Conservation (phyloP, 2,797 vertebrate genomes). For the Discoglossus pictus region DNA sequence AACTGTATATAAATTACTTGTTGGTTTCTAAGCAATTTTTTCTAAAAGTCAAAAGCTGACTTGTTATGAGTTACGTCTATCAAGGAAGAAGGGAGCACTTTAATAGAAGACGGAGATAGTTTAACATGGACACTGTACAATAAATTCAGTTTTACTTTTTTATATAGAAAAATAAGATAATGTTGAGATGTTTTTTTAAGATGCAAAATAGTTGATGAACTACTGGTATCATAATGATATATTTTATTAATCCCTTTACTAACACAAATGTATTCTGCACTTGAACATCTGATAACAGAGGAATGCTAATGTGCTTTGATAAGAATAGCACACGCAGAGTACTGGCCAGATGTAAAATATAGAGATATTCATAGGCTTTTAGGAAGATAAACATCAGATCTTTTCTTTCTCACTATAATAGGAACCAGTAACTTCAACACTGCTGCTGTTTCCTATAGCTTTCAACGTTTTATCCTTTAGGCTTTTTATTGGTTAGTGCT, state of each 20-base stretch:
- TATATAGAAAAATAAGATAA: background rate
- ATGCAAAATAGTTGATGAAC: constrained; percentile 43
- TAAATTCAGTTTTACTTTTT: constrained; percentile 25
- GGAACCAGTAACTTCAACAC: too few species aligned
- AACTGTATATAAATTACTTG: constrained; percentile 23
- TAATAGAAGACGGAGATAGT: constrained; percentile 31
- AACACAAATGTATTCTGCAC: constrained; percentile 20
- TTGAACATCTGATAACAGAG: constrained; percentile 33
- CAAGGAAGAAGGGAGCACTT: constrained; percentile 6
- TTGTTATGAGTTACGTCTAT: constrained; percentile 24
- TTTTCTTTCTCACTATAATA: too few species aligned
- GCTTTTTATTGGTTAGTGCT: too few species aligned
- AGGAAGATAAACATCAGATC: too few species aligned
- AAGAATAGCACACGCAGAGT: constrained; percentile 10
- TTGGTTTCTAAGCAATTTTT: constrained; percentile 39
- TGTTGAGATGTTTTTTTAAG: constrained; percentile 33
- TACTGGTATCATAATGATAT: constrained; percentile 30
- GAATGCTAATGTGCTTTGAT: constrained; percentile 21
- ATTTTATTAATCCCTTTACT: constrained; percentile 37
- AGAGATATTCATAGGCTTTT: too few species aligned
- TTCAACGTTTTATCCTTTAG: too few species aligned
- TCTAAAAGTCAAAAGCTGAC: constrained; percentile 3
- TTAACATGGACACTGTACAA: constrained; percentile 27
- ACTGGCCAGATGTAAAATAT: background rate
- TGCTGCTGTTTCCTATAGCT: too few species aligned